A percentile compares a stretch with the other conserved stretches of the same genome.
Conservation (phyloP, 2,113 vertebrate genomes). For the Nothocercus nigrocapillus region DNA sequence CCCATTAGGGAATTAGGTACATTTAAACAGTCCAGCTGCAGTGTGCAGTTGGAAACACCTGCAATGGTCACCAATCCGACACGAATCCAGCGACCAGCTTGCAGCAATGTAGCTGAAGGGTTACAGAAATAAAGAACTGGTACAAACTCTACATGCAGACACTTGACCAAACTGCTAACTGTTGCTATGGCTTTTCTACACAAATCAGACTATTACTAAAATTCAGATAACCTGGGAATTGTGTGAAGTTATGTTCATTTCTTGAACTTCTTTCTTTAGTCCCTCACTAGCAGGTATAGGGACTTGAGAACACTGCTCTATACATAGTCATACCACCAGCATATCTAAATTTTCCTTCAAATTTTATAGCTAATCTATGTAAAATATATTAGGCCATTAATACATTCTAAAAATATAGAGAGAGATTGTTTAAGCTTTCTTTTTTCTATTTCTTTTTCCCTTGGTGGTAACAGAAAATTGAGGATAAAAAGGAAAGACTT, state of each 20-base stretch:
- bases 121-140: background rate
- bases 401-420: background rate
- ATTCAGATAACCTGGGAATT: background rate
- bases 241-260: background rate
- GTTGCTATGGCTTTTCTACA: background rate
- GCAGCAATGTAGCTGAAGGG: background rate
- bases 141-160: background rate
- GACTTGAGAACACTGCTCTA: background rate
- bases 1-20: background rate
- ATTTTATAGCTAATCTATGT: background rate
- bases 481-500: background rate
- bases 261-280: background rate
- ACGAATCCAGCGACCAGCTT: background rate
- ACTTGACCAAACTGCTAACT: background rate
- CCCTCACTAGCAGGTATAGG: background rate
- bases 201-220: background rate
- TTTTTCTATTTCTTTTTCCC: background rate
- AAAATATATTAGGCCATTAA: background rate
- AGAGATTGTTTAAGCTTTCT: background rate
- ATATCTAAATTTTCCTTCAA: background rate
- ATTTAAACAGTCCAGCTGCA: background rate
- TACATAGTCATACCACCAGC: background rate
- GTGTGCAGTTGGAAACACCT: background rate
- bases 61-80: background rate
- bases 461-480: background rate